Conservation (phyloP, 2,113 vertebrate species). For the Phainopepla nitens region DNA sequence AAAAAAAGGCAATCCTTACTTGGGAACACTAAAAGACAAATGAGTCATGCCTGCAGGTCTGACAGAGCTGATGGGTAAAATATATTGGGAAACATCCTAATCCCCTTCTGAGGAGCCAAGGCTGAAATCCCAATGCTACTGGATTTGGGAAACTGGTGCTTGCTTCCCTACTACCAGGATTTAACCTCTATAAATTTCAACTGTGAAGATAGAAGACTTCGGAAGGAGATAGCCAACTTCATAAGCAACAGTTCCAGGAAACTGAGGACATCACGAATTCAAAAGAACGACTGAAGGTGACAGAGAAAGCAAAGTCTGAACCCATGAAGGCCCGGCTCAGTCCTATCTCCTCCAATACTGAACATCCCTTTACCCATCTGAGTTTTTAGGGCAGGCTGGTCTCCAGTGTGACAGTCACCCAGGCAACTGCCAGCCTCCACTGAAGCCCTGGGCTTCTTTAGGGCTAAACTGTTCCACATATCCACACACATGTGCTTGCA, state of each 20-base stretch:
- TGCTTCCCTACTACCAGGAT: neutral
- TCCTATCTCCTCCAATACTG: neutral
- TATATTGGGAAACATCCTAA: neutral
- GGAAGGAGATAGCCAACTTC: neutral
- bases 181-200: neutral
- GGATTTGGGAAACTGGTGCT: neutral
- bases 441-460: neutral
- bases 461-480: neutral
- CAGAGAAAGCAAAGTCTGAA: neutral
- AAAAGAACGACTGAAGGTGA: neutral
- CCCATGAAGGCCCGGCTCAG: neutral
- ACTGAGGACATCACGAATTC: neutral
- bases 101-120: neutral
- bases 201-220: neutral
- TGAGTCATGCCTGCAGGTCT: neutral
- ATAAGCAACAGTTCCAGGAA: neutral
- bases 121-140: constrained; percentile 2
- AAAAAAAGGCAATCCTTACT: neutral
- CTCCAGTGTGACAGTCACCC: neutral
- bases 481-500: neutral
- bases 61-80: neutral
- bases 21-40: neutral
- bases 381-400: neutral
- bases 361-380: neutral
- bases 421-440: neutral